phyloP scores from a whole-genome alignment of 2,888 invertebrate genomes.

The Hetaerina titia region DNA sequence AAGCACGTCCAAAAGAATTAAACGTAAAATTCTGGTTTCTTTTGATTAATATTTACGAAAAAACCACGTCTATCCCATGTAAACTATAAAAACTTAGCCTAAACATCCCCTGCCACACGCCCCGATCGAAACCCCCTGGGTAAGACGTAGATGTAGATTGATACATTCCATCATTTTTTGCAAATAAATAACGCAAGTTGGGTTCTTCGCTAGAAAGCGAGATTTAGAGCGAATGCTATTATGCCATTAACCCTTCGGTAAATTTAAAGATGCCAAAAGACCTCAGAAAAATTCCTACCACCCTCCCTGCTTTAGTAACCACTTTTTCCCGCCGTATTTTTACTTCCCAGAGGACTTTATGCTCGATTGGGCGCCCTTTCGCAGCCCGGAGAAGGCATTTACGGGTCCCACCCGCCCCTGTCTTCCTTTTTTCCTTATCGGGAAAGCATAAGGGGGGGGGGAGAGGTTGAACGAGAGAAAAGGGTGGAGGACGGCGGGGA shows the following conservation, averaged over 20 bases:
- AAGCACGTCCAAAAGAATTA: too few relatives aligned
- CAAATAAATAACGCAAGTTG: too few relatives aligned
- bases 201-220: too few relatives aligned
- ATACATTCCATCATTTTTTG: too few relatives aligned
- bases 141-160: too few relatives aligned
- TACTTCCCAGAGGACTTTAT: not conserved
- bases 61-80: too few relatives aligned
- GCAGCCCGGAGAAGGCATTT: constrained; percentile 24
- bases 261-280: not conserved
- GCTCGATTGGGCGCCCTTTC: constrained; percentile 28
- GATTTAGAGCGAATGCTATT: not conserved
- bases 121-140: too few relatives aligned
- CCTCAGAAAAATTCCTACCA: not conserved
- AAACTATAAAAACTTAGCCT: too few relatives aligned
- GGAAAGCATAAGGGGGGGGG: not conserved
- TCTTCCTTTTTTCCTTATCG: constrained; percentile 4
- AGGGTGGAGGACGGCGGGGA: not conserved
- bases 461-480: not conserved
- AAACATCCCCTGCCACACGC: too few relatives aligned
- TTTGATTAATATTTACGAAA: too few relatives aligned
- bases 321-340: not conserved
- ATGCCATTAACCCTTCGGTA: not conserved
- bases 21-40: too few relatives aligned
- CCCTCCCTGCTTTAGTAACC: not conserved
- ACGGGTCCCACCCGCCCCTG: not conserved